Evolutionary conservation across 2,113 vertebrate species (phyloP).

Genomic region (Pluvialis apricaria): DNA sequence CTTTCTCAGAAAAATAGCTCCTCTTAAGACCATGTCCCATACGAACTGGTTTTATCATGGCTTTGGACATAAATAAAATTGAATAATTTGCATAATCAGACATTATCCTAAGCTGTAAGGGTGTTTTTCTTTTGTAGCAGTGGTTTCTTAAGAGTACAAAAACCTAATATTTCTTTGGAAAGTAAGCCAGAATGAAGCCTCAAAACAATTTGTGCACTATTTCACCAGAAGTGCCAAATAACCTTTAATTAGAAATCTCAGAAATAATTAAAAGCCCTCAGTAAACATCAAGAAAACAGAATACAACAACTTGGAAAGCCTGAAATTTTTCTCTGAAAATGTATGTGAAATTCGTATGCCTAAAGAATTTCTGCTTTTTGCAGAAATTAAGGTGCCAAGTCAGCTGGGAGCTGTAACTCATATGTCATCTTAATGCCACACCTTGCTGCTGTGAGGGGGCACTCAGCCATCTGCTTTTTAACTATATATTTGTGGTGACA

Average conservation of each 20-base stretch:
- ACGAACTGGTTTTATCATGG: neutral
- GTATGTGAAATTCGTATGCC: neutral
- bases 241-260: neutral
- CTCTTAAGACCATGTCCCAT: neutral
- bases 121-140: neutral
- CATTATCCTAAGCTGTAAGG: neutral
- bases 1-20: neutral
- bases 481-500: neutral
- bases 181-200: neutral
- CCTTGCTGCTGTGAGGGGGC: neutral
- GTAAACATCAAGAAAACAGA: neutral
- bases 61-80: neutral
- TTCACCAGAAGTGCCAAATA: neutral
- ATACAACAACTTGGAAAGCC: neutral
- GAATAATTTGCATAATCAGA: neutral
- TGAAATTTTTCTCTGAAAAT: neutral
- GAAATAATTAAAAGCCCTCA: neutral
- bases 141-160: neutral
- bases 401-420: neutral
- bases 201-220: neutral
- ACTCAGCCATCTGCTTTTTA: neutral
- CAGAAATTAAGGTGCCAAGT: neutral
- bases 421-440: neutral
- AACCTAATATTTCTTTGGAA: neutral
- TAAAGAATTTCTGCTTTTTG: neutral